phyloP scores from a whole-genome alignment of 2,113 vertebrate species.

The Austrofundulus limnaeus region DNA sequence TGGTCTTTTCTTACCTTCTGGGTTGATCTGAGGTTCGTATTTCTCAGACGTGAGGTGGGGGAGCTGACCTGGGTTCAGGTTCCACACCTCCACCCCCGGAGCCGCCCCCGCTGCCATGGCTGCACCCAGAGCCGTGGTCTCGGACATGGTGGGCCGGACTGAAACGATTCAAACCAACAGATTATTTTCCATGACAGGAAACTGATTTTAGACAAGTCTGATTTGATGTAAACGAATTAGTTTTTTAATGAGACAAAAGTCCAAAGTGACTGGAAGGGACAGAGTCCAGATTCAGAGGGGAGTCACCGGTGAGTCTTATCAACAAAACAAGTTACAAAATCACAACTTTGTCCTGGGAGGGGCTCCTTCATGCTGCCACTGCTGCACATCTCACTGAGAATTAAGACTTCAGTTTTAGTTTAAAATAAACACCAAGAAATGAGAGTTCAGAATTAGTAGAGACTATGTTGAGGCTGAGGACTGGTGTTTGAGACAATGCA shows the following conservation, averaged over 20 bases:
- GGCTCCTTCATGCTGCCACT: too few species aligned
- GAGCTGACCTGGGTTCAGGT: constrained; percentile 82
- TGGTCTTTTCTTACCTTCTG: constrained; percentile 81
- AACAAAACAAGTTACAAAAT: too few species aligned
- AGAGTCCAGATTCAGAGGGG: too few species aligned
- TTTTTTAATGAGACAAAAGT: background rate
- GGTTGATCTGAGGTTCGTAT: constrained; percentile 92
- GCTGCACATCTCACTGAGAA: too few species aligned
- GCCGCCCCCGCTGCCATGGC: constrained; percentile 97
- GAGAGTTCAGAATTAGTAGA: too few species aligned
- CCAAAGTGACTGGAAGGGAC: background rate
- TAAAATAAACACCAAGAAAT: too few species aligned
- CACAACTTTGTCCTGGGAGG: too few species aligned
- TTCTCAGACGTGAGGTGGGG: constrained; percentile 84
- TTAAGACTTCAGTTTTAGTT: too few species aligned
- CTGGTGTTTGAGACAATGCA: too few species aligned
- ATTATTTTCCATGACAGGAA: background rate
- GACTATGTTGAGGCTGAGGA: too few species aligned
- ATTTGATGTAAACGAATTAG: background rate
- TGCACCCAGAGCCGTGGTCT: constrained; percentile 93
- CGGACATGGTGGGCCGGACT: constrained; percentile 94
- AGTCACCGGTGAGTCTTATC: too few species aligned
- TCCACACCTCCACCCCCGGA: constrained; percentile 93
- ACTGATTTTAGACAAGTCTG: background rate
- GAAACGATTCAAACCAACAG: background rate